Base-by-base conservation (phyloP, 2,113 vertebrate species). In the Phocoena sinus region DNA sequence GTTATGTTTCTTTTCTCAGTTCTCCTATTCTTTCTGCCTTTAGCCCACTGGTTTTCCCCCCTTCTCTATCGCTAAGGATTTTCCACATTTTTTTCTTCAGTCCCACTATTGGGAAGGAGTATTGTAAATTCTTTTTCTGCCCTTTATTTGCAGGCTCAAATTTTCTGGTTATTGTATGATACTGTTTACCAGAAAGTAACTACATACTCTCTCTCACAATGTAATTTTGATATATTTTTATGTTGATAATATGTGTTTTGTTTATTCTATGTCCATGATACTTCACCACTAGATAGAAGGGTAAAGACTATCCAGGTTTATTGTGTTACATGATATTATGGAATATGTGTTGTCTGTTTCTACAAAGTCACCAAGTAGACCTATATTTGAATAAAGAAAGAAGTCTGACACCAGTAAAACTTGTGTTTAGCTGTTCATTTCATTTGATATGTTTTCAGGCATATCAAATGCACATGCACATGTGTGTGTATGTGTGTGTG, bases 11-110 rank as follows among this genome's bases (percentile, higher is more conserved):
- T 33, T 50, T 38, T 33, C 26, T 20, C 9, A 41, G 15, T 77
- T 80, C 13, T 47, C 47, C 5, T 23, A 3, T 68, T 56, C 2
- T 18, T 71, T 82, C 4, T 28, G 4, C 8, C 28, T 36, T 94
- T n/a, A 36, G 14, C 23, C 3, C 41, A 36, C 14, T 58, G 8
- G 4, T 0, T 6, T 50, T 67, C 1, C 17, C 8, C 0, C 0
- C 5, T n/a, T 53, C 3, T 73, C 23, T 60, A 3, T 87, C 5
- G 15, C 10, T 33, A 4, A 65, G 13, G 2, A 76, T n/a, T 76
- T 18, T n/a, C 15, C 5, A 36, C 7, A 6, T 23, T 44, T 41
- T 81, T 68, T 86, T 13, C 36, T 83, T 11, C 31, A 36, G 3
- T 91, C 3, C 14, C 71, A 53, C 33, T 67, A n/a, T 53, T 53